These are phyloP conservation scores for Apogon talboti DNA, from an alignment of 2,797 vertebrate species.

Conservation along the genomic window DNA sequence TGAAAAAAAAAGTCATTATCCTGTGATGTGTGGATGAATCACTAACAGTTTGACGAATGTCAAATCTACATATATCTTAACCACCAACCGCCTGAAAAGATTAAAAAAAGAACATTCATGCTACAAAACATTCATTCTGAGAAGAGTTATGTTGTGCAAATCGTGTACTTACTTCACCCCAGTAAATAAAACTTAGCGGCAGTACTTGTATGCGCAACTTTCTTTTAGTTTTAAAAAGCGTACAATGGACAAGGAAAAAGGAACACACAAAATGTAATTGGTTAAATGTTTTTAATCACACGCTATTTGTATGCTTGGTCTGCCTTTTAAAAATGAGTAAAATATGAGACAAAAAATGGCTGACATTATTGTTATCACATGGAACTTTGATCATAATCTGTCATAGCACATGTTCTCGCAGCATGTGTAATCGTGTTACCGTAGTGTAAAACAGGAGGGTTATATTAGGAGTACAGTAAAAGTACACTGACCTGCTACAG, in stretches of 20 bases:
- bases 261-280: no score
- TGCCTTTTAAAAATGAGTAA: background rate
- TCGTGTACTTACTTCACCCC: constrained; percentile 20
- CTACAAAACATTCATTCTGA: constrained; percentile 58
- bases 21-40: constrained; percentile 72
- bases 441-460: background rate
- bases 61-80: constrained; percentile 37
- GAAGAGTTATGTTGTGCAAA: constrained; percentile 36
- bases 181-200: constrained; percentile 1
- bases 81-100: constrained; percentile 36
- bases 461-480: constrained; percentile 34
- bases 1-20: constrained; percentile 22
- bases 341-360: background rate
- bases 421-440: background rate
- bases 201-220: no score
- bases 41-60: constrained; percentile 44
- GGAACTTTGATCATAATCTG: background rate
- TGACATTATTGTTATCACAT: background rate
- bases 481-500: constrained; percentile 7
- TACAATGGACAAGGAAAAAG: no score
- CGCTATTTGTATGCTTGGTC: no score
- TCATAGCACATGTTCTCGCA: background rate
- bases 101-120: constrained; percentile 12
- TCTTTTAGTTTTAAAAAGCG: no score
- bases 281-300: no score